These are phyloP conservation scores for Saturnia japonica DNA, from an alignment of 2,888 invertebrate genomes.

Conservation along the genomic window DNA sequence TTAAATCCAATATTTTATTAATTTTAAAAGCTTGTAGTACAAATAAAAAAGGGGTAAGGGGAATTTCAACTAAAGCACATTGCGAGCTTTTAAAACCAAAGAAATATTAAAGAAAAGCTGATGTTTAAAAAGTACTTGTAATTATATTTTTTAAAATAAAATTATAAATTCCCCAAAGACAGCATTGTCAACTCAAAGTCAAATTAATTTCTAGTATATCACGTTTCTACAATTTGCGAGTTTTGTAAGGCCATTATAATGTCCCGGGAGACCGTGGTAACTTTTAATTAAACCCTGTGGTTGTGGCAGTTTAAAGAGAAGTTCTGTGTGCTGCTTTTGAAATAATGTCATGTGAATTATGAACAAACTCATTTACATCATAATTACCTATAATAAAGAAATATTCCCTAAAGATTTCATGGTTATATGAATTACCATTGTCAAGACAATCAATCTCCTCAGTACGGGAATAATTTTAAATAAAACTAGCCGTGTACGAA, in stretches of 20 bases:
- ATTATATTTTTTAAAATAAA: no score
- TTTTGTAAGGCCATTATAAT: not conserved
- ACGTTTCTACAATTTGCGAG: not conserved
- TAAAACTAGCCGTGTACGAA: no score
- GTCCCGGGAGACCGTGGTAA: not conserved
- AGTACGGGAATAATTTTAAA: not conserved
- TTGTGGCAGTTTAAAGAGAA: not conserved
- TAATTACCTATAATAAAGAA: not conserved
- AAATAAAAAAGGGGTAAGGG: no score
- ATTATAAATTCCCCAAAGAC: not conserved
- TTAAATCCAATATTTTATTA: no score
- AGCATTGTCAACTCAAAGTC: not conserved
- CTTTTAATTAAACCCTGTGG: constrained; percentile 1
- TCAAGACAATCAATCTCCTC: not conserved
- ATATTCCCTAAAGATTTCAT: not conserved
- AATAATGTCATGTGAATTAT: not conserved
- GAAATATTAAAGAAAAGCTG: no score
- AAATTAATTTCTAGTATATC: not conserved
- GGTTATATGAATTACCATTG: not conserved
- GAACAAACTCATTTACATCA: not conserved
- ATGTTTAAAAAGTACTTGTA: no score
- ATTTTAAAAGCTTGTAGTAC: no score
- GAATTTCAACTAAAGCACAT: no score
- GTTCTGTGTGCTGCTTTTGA: not conserved
- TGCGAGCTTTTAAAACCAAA: no score